phyloP scores from a whole-genome alignment of 2,797 vertebrate genomes.

The Austrolebias charrua region DNA sequence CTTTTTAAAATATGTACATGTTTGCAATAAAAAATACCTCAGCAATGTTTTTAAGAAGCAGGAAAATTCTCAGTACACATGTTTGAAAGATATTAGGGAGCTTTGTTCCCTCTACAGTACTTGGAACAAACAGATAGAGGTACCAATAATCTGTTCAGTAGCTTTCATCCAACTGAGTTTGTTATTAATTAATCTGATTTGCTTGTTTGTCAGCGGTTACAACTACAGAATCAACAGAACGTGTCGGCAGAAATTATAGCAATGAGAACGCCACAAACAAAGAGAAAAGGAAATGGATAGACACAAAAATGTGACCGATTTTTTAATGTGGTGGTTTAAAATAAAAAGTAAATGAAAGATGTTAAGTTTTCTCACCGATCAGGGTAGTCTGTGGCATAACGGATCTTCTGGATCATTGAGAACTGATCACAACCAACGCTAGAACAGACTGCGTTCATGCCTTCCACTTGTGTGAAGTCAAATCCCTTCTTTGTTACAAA shows the following conservation, averaged over 20 bases:
- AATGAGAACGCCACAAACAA: slow-evolving; percentile 29
- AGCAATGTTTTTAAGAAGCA: background rate
- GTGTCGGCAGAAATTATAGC: slow-evolving; percentile 12
- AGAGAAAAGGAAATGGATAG: slow-evolving; percentile 4
- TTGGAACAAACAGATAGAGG: slow-evolving; percentile 7
- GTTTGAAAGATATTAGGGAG: background rate
- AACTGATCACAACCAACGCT: slow-evolving; percentile 85
- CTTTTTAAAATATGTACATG: background rate
- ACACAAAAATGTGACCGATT: background rate
- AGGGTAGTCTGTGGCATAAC: slow-evolving; percentile 83
- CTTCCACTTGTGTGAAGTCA: slow-evolving; percentile 77
- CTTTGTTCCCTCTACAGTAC: slow-evolving; percentile 10
- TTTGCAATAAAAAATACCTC: background rate
- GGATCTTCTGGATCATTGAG: slow-evolving; percentile 90
- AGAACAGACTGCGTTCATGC: slow-evolving; percentile 87
- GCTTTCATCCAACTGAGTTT: slow-evolving; percentile 34
- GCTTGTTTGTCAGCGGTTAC: slow-evolving; percentile 40
- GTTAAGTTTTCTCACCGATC: slow-evolving; percentile 77
- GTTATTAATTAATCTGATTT: slow-evolving; percentile 61
- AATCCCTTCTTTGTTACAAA: slow-evolving; percentile 89
- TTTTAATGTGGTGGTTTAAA: too few species aligned
- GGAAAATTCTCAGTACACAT: background rate
- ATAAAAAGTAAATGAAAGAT: background rate
- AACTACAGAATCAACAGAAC: slow-evolving; percentile 49
- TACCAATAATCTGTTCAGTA: slow-evolving; percentile 34